Conservation (phyloP, 2,113 vertebrate genomes). For the Plectropomus leopardus region DNA sequence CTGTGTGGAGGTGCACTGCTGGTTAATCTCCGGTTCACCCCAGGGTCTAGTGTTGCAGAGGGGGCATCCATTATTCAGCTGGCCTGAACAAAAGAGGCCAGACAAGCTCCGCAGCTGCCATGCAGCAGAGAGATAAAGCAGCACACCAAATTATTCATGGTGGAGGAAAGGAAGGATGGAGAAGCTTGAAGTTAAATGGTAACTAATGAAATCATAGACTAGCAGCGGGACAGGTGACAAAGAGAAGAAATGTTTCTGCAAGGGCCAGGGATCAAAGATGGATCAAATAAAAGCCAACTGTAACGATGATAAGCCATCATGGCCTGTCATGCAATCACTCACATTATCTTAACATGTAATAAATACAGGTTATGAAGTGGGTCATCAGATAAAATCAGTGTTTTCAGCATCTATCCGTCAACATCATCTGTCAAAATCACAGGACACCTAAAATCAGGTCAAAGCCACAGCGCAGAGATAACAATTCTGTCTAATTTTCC, state of each 20-base stretch:
- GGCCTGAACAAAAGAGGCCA: conserved; percentile 77
- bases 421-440: background rate
- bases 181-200: conserved; percentile 54
- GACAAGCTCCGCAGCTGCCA: conserved; percentile 76
- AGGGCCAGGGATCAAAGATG: background rate
- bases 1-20: conserved; percentile 58
- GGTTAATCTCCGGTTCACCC: conserved; percentile 77
- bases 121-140: conserved; percentile 77
- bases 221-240: conserved; percentile 21
- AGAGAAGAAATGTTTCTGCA: conserved; percentile 11
- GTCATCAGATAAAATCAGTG: background rate
- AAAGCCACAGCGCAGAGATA: background rate
- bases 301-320: background rate
- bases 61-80: conserved; percentile 84
- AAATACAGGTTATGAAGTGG: background rate
- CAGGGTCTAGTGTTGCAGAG: conserved; percentile 81
- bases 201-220: conserved; percentile 73
- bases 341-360: background rate
- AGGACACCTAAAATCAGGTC: background rate
- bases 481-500: background rate
- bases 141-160: conserved; percentile 85
- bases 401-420: background rate
- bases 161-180: conserved; percentile 73
- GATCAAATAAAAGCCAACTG: background rate
- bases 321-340: too few species aligned